Percentiles rank a stretch among this genome's conserved stretches.
These are phyloP conservation scores for Carabus problematicus DNA, from an alignment of 2,888 invertebrate species.

Conservation along the genomic window DNA sequence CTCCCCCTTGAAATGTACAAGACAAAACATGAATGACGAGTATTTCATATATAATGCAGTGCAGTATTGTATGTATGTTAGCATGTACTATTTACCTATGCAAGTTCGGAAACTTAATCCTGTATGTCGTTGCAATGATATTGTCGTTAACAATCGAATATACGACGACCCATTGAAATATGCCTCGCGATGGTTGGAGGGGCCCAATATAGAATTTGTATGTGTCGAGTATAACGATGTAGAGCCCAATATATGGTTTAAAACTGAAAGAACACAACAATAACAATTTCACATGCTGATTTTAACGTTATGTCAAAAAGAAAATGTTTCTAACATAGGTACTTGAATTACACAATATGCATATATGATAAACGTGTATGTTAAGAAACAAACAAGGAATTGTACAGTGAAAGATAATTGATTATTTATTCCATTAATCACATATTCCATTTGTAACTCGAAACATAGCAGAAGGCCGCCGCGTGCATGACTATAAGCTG, in stretches of 20 bases:
- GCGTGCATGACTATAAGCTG: no score
- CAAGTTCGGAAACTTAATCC: slow-evolving; percentile 85
- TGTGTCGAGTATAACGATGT: slow-evolving; percentile 28
- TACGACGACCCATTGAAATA: slow-evolving; percentile 85
- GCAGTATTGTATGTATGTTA: not conserved
- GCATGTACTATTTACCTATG: slow-evolving; percentile 59
- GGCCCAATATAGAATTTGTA: slow-evolving; percentile 54
- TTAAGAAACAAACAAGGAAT: no score
- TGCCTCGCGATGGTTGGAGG: slow-evolving; percentile 75
- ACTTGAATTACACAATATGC: no score
- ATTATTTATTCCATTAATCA: no score
- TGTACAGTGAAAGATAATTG: no score
- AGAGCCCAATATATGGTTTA: slow-evolving; percentile 33
- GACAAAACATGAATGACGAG: slow-evolving; percentile 46
- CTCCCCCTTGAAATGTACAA: no score
- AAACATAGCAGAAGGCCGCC: no score
- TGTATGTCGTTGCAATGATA: slow-evolving; percentile 80
- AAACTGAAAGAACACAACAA: slow-evolving; percentile 30
- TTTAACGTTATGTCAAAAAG: no score
- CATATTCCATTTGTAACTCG: no score
- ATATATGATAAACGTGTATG: no score
- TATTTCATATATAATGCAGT: not conserved
- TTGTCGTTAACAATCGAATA: slow-evolving; percentile 73
- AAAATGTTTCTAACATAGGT: no score
- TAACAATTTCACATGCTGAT: no score